phyloP scores from a whole-genome alignment of 2,888 invertebrate species.

The Hirtodrosophila cameraria region DNA sequence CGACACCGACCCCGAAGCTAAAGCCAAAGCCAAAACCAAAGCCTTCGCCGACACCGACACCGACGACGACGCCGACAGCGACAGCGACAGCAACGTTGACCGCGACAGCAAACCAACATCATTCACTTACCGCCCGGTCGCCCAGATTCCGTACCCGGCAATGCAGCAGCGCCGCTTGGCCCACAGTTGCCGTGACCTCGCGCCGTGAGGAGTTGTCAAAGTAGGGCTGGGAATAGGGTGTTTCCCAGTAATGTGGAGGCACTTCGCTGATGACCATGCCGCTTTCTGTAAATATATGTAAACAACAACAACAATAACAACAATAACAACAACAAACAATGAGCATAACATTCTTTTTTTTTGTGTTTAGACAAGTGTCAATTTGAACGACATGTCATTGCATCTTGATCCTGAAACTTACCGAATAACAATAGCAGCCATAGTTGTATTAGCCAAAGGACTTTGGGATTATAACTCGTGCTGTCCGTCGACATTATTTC shows the following conservation, averaged over 20 bases:
- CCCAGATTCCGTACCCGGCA: constrained; percentile 94
- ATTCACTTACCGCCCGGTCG: constrained; percentile 91
- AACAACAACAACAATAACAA: constrained; percentile 10
- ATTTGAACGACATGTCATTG: constrained; percentile 47
- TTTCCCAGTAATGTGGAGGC: constrained; percentile 84
- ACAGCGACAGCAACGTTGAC: not conserved
- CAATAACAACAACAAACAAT: constrained; percentile 8
- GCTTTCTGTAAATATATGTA: constrained; percentile 74
- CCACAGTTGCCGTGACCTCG: constrained; percentile 93
- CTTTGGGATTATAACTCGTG: constrained; percentile 59
- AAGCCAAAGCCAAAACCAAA: constrained; percentile 12
- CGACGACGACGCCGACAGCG: not conserved
- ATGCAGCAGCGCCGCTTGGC: constrained; percentile 93
- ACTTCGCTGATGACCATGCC: constrained; percentile 83
- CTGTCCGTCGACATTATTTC: constrained; percentile 80
- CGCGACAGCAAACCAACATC: no score
- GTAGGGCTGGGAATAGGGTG: constrained; percentile 92
- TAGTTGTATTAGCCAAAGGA: constrained; percentile 75
- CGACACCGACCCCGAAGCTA: constrained; percentile 32
- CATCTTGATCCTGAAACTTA: constrained; percentile 68
- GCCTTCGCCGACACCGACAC: not conserved
- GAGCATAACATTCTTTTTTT: no score
- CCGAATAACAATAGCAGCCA: constrained; percentile 80
- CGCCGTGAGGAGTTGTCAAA: constrained; percentile 94
- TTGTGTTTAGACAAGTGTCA: no score